Evolutionary conservation across 2,113 vertebrate species (phyloP).

Genomic region (Dasyurus viverrinus): DNA sequence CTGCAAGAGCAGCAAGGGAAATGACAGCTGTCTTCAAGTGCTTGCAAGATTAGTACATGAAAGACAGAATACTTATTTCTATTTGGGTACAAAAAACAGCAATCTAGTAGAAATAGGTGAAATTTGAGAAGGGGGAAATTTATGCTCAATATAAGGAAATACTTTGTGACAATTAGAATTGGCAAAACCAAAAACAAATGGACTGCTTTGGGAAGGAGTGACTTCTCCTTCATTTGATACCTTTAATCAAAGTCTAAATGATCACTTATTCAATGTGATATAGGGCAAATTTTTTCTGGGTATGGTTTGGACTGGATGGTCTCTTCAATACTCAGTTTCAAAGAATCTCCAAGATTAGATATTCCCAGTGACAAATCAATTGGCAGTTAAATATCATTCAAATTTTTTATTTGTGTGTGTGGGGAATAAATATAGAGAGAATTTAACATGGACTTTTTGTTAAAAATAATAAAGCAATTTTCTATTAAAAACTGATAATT

Average conservation of each 20-base stretch:
- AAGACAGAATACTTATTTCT: background rate
- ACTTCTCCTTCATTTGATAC: background rate
- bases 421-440: background rate
- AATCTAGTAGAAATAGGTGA: background rate
- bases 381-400: background rate
- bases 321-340: background rate
- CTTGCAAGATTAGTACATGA: background rate
- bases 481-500: background rate
- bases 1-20: background rate
- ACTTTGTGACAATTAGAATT: no score
- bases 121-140: no score
- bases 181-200: no score
- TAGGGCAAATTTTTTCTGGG: background rate
- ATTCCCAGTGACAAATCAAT: no score
- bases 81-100: background rate
- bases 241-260: background rate
- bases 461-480: background rate
- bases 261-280: background rate
- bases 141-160: no score
- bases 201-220: background rate
- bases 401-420: no score
- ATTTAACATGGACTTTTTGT: background rate
- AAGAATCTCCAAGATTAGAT: background rate
- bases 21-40: background rate
- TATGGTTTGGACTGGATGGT: background rate